Evolutionary conservation across 2,797 vertebrate genomes (phyloP), one percentile per base, ranked within the genome.

Genomic region (Dermochelys coriacea): DNA sequence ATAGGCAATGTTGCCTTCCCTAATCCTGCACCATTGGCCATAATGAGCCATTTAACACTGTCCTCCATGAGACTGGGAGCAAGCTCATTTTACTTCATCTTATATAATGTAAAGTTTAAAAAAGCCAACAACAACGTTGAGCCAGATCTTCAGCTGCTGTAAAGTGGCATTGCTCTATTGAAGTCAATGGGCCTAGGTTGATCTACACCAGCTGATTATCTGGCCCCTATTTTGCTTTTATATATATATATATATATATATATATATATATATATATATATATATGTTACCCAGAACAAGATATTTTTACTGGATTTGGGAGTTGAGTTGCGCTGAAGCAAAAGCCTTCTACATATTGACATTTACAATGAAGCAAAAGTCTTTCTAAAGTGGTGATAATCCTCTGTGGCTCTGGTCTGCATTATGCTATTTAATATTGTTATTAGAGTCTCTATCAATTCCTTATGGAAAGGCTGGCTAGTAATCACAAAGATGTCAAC

Each of bases 401-500:
- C 52, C n/a, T 84, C 59, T 87, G 12, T 88, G 81, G 21, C 15
- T 91, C 54, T 93, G 77, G 59, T 68, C 83, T 93, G 12, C 29
- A 75, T 51, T 87, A 86, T 85, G 34, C 47, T 84, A 47, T 45
- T 80, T 91, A 94, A 57, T 85, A 37, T 71, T 92, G 86, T 90
- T 88, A 31, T 89, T 92, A 88, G 23, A 78, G 54, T 89, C 85
- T 57, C 7, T 75, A 41, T 4, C 88, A 45, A 93, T 88, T 92
- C 90, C 68, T 57, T 45, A 16, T 88, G 91, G 87, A 94, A 96
- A 93, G 27, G 54, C 19, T 59, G 55, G 34, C 41, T 89, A 96
- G 68, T 87, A 86, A 85, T 91, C 59, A 97, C 64, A 91, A 82
- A 95, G 91, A 19, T 11, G 78, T 86, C 82, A 77, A 77, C 87